A percentile compares a stretch with the other conserved stretches of the same genome.
These are phyloP conservation scores for Brotula barbata DNA, from an alignment of 2,797 vertebrate species.

Conservation along the genomic window DNA sequence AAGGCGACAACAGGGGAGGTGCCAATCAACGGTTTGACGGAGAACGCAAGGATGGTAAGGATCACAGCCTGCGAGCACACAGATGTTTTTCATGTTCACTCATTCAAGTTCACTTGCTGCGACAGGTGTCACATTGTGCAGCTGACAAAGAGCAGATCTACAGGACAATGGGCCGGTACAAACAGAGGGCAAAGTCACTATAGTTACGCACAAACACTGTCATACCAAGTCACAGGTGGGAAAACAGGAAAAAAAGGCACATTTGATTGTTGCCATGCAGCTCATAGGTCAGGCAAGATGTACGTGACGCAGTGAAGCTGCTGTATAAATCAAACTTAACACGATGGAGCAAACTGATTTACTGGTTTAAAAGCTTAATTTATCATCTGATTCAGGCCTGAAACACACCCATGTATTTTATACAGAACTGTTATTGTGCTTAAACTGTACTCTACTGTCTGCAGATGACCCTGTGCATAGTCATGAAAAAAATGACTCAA, in stretches of 20 bases:
- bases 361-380: not conserved
- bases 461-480: slow-evolving; percentile 10
- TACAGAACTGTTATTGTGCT: not conserved
- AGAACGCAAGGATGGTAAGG: slow-evolving; percentile 10
- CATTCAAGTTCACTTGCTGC: slow-evolving; percentile 2
- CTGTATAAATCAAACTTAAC: too few species aligned
- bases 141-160: slow-evolving; percentile 34
- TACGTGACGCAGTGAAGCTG: too few species aligned
- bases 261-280: slow-evolving; percentile 31
- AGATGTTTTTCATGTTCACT: slow-evolving; percentile 7
- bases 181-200: slow-evolving; percentile 46
- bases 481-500: slow-evolving; percentile 17
- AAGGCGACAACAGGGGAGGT: slow-evolving; percentile 13
- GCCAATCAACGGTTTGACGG: slow-evolving; percentile 45
- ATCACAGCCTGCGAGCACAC: slow-evolving; percentile 12
- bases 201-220: slow-evolving; percentile 51
- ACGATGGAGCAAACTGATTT: too few species aligned
- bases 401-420: not conserved
- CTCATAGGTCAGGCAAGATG: slow-evolving; percentile 5
- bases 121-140: slow-evolving; percentile 4
- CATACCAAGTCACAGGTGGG: slow-evolving; percentile 21
- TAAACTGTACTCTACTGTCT: not conserved
- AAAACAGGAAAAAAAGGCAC: slow-evolving; percentile 1
- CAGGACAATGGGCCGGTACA: slow-evolving; percentile 52
- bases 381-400: not conserved